Base-by-base conservation (phyloP, 2,113 vertebrate species). In the Amphiprion ocellaris region DNA sequence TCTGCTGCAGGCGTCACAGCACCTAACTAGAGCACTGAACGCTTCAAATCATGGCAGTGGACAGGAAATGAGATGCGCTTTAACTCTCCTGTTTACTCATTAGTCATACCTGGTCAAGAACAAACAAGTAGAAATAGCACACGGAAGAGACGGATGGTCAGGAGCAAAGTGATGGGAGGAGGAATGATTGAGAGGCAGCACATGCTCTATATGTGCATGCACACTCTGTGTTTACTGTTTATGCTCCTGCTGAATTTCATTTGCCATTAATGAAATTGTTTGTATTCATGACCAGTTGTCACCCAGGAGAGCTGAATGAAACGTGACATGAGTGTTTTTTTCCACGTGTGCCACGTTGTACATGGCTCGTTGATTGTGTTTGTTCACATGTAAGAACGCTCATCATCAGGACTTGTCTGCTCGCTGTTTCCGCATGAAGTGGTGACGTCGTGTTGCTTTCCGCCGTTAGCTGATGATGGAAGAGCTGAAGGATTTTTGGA, bases 281-380 rank as follows among this genome's bases (percentile, higher is more conserved):
- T 81, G 79, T 88, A 91, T 93, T 91, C 85, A 77, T 79, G 72
- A 63, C 53, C 79, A 62, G 70, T 62, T 52, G 65, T 64, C 54
- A 5, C 77, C 47, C 56, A 44, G 79, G 30, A 33, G 44, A 61
- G 41, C 21, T 7, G 10, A 68, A 33, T 21, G 28, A 66, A 61
- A 81, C 39, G 33, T 80, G 73, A 24, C 53, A 4, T 8, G 33
- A 52, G 64, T 63, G 8, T 58, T n/a, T 37, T 17, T 30, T 30
- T 55, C 41, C 28, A 63, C 23, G 44, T 77, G 73, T 24, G 17
- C 4, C 30, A 1, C 2, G 10, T 9, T 4, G 50, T 21, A 15
- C 24, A 30, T 2, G 14, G 23, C 37, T 0, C 8, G 17, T 3
- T 46, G 50, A 60, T 67, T 28, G 8, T 37, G 30, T 52, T 19